phyloP scores from a whole-genome alignment of 1,140 invertebrate genomes.

The Bemisia tabaci region DNA sequence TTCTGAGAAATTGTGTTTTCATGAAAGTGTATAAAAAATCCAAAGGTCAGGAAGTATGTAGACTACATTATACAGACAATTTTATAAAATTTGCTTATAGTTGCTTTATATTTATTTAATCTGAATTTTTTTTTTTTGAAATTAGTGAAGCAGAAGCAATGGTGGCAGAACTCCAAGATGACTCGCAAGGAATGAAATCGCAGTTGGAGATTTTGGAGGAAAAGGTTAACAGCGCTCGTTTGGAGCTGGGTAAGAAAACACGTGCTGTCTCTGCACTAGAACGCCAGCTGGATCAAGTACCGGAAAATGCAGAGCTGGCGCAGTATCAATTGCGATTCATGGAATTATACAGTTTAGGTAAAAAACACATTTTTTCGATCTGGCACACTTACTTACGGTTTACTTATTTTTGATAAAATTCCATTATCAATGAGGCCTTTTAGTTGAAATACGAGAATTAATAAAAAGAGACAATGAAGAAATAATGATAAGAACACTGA shows the following conservation, averaged over 20 bases:
- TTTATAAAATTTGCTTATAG: too few species aligned
- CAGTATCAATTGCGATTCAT: constrained; percentile 93
- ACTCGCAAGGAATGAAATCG: constrained; percentile 26
- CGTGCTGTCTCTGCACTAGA: constrained; percentile 61
- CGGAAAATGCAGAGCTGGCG: constrained; percentile 76
- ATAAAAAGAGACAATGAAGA: too few species aligned
- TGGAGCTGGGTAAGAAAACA: constrained; percentile 65
- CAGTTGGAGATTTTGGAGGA: constrained; percentile 45
- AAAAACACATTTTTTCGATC: constrained; percentile 13
- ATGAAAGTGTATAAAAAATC: too few species aligned
- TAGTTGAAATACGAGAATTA: too few species aligned
- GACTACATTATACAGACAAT: too few species aligned
- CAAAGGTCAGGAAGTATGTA: too few species aligned
- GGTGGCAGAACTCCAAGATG: constrained; percentile 23
- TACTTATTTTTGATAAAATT: constrained; percentile 6
- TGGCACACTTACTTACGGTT: constrained; percentile 1
- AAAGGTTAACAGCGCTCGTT: constrained; percentile 38
- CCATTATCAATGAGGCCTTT: too few species aligned
- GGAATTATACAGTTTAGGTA: constrained; percentile 92
- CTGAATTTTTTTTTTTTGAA: too few species aligned
- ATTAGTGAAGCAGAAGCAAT: constrained; percentile 35
- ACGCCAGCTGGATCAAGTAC: constrained; percentile 77
- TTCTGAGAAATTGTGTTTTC: too few species aligned
- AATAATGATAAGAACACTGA: too few species aligned
- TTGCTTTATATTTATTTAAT: too few species aligned